phyloP scores from a whole-genome alignment of 2,113 vertebrate species.

The Pungitius pungitius region DNA sequence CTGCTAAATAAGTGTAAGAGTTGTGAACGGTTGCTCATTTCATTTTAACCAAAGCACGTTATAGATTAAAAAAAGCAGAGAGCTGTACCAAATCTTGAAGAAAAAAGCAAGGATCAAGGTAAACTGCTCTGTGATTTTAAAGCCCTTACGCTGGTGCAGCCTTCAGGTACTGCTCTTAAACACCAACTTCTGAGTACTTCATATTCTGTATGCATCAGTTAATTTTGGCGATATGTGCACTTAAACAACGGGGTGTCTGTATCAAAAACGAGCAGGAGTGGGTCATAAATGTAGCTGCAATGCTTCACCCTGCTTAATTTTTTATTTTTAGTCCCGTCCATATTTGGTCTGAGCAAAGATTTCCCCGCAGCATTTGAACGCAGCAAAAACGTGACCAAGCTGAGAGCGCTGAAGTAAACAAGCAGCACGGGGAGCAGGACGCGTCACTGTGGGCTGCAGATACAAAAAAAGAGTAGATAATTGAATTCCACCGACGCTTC shows the following conservation, averaged over 20 bases:
- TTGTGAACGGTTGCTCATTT: neutral
- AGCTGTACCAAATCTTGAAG: neutral
- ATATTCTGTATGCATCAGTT: neutral
- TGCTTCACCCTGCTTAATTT: neutral
- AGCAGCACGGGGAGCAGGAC: conserved; percentile 60
- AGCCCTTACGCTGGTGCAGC: conserved; percentile 31
- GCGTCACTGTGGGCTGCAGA: conserved; percentile 39
- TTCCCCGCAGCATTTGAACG: conserved; percentile 43
- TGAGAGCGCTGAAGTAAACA: conserved; percentile 71
- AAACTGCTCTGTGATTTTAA: conserved; percentile 35
- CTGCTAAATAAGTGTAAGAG: neutral
- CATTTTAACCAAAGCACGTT: neutral
- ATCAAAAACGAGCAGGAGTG: neutral
- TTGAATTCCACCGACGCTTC: conserved; percentile 25
- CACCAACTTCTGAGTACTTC: neutral
- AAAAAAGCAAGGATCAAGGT: conserved; percentile 1
- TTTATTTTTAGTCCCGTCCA: neutral
- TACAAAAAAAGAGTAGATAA: conserved; percentile 6
- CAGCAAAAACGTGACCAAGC: conserved; percentile 68
- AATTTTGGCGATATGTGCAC: neutral
- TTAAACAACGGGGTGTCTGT: neutral
- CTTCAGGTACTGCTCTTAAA: conserved; percentile 19
- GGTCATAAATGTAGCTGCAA: rapidly evolving
- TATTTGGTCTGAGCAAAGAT: neutral
- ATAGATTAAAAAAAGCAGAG: neutral